Base-by-base conservation (phyloP, 2,888 invertebrate genomes). In the Agrochola circellaris region DNA sequence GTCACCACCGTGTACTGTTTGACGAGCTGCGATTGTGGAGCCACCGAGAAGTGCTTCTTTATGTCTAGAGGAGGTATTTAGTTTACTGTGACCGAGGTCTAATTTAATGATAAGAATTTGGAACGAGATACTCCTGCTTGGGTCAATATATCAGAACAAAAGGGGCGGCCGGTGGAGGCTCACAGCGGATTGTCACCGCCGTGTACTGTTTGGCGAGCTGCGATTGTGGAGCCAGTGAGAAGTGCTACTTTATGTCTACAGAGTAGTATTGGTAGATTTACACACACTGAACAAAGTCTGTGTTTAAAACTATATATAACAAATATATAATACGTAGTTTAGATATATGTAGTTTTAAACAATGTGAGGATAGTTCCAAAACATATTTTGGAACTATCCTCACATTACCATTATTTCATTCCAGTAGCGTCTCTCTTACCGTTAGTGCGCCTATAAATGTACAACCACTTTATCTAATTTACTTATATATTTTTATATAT, bases 111-210 rank as follows among this genome's bases (percentile, higher is more conserved):
- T 4, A 54, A 72, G 1, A 30, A 13, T 58, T 38, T n/a, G 54
- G 23, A 9, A 17, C 17, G 11, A n/a, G 9, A 13, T 48, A 20
- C 20, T 13, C 17, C 9, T 1, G 98, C 89, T 98, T 97, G 68
- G 98, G 97, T 99, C 99, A 99, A 91, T 98, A 98, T 73, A 99
- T 97, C 89, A 98, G 97, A 0, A 99, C 99, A 68, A 98, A 97
- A 4, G 99, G 99, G 73, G 98, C 97, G 13, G 99, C 99, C 51
- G 97, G 97, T 0, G 99, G 99, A 8, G 99, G 98, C 86, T 98
- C 97, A 93, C 99, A 99, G 66, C 98, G 97, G 86, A 99, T 97
- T 90, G 98, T 98, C 64, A 98, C 98, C 82, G 98, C 98, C n/a
- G 98, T 97, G 88, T 98, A 98, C 84, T 98, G 97, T 93, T 98